Percentiles rank a stretch among this genome's conserved stretches.
Conservation (phyloP, 2,888 invertebrate genomes). For the Stictocephala bisonia region DNA sequence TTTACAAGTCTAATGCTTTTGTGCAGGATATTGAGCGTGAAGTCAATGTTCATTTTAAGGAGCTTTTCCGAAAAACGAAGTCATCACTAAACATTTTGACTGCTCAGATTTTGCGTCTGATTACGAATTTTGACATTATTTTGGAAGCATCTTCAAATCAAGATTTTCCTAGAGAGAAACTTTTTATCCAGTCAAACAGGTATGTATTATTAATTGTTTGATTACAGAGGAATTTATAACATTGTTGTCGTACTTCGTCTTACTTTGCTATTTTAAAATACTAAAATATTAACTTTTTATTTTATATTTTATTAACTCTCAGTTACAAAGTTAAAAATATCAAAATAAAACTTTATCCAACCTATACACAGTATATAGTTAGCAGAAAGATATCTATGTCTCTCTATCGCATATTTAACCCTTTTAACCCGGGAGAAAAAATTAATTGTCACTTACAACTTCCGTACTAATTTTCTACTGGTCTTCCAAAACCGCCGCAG, state of each 20-base stretch:
- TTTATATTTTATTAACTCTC: too few species aligned
- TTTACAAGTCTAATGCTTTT: too few species aligned
- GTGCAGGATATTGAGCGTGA: constrained; percentile 80
- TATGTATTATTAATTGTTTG: constrained; percentile 54
- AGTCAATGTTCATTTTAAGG: constrained; percentile 73
- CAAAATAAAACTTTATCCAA: too few species aligned
- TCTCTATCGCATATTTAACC: too few species aligned
- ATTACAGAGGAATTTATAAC: neutral
- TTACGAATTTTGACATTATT: constrained; percentile 87
- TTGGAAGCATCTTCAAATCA: constrained; percentile 80
- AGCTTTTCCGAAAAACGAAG: constrained; percentile 61
- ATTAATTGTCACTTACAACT: too few species aligned
- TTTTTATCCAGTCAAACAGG: constrained; percentile 78
- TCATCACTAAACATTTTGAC: constrained; percentile 71
- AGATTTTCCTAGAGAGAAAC: constrained; percentile 84
- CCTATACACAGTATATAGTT: too few species aligned
- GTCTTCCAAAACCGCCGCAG: too few species aligned
- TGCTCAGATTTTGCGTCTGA: constrained; percentile 80
- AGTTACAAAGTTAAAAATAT: too few species aligned
- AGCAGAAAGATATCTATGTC: too few species aligned
- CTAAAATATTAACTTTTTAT: neutral
- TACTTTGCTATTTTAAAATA: neutral
- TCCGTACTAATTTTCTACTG: too few species aligned
- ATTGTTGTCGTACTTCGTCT: neutral
- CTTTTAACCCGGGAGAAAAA: too few species aligned